Evolutionary conservation across 2,113 vertebrate species (phyloP).

Genomic region (Gallinago undulata): DNA sequence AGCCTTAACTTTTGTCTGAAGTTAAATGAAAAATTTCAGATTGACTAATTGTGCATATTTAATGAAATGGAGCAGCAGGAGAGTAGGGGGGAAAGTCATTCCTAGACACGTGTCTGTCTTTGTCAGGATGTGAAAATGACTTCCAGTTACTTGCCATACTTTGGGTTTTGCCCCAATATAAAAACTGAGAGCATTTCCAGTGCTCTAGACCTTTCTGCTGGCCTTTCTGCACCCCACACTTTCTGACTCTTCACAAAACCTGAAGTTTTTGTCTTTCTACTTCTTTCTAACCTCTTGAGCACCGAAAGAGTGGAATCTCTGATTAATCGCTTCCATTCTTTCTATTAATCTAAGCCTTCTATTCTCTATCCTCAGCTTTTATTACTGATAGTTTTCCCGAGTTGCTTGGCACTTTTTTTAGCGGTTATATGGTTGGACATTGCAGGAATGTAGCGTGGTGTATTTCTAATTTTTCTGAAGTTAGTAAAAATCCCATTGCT

Average conservation of each 20-base stretch:
- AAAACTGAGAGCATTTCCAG: not conserved
- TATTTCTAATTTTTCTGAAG: not conserved
- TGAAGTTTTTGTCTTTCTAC: not conserved
- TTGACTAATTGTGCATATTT: not conserved
- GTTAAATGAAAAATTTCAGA: not conserved
- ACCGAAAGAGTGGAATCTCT: not conserved
- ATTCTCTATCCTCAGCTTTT: not conserved
- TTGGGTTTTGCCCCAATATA: not conserved
- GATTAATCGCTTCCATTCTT: conserved; percentile 6
- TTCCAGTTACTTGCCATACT: not conserved
- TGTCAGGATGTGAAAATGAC: accelerated
- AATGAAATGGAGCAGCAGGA: not conserved
- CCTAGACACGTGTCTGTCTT: not conserved
- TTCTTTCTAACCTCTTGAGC: not conserved
- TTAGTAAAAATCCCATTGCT: not conserved
- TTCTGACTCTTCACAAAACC: not conserved
- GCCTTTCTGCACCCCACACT: not conserved
- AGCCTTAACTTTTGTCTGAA: not conserved
- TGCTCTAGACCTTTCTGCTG: not conserved
- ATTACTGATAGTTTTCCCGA: not conserved
- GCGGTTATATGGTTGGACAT: not conserved
- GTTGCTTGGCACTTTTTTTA: not conserved
- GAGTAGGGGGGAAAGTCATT: not conserved
- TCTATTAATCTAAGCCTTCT: not conserved
- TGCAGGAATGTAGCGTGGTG: not conserved